A percentile compares a stretch with the other conserved stretches of the same genome.
phyloP scores from a whole-genome alignment of 2,797 vertebrate genomes.

The Hemitrygon akajei region DNA sequence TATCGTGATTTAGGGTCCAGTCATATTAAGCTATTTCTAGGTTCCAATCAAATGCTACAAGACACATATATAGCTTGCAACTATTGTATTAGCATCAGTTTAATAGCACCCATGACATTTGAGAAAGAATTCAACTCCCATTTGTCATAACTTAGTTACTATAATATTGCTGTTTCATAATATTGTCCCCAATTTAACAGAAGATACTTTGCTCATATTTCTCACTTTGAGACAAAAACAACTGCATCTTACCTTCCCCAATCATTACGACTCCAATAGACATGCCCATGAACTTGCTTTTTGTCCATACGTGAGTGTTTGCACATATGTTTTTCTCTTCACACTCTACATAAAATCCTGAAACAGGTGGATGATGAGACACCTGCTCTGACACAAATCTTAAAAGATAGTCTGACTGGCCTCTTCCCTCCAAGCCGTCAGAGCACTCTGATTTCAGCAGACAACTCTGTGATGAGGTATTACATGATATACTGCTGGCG shows the following conservation, averaged over 20 bases:
- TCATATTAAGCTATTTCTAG: background rate
- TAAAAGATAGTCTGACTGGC: constrained; percentile 65
- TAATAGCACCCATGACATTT: background rate
- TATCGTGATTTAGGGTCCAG: background rate
- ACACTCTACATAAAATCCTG: constrained; percentile 95
- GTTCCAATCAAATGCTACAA: background rate
- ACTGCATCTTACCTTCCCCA: constrained; percentile 74
- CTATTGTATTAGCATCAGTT: background rate
- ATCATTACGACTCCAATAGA: constrained; percentile 96
- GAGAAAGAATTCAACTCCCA: background rate
- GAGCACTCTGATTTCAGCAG: constrained; percentile 45
- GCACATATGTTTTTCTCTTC: constrained; percentile 85
- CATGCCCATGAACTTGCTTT: constrained; percentile 99
- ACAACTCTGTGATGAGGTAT: constrained; percentile 42
- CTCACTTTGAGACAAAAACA: background rate
- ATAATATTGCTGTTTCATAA: background rate
- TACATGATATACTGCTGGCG: constrained; percentile 32
- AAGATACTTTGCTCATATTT: background rate
- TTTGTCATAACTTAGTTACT: background rate
- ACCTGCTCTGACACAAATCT: constrained; percentile 95
- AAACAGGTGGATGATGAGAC: constrained; percentile 95
- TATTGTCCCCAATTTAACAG: background rate
- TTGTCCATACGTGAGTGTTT: constrained; percentile 95
- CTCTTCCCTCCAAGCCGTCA: constrained; percentile 44
- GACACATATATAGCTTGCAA: too few species aligned